Base-by-base conservation (phyloP, 2,888 invertebrate genomes). In the Nephrocerus scutellatus region DNA sequence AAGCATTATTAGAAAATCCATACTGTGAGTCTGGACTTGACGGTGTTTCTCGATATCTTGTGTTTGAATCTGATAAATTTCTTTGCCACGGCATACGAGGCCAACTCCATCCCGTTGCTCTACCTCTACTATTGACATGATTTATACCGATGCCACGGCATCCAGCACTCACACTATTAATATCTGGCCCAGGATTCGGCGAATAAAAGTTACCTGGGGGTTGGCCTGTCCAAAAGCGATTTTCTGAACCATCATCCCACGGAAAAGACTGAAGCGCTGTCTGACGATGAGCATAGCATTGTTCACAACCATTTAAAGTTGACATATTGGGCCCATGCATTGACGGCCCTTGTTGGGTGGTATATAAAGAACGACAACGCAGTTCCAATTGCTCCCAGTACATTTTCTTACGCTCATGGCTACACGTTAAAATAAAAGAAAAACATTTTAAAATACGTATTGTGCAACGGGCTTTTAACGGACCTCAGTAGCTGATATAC, bases 371-470 rank as follows among this genome's bases (percentile, higher is more conserved):
- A 44, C 89, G 74, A 62, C 90, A 86, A 39, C 88, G 73, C 36
- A 89, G 66, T 62, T 90, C 90, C 64, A 91, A 60, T 69, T 91
- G 89, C 56, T 89, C 89, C 90, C 91, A 91, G 65, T 91, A 91
- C 83, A 88, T 89, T 70, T 90, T 91, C 72, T 91, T 91, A 46
- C 87, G 82, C 68, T 91, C 91, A 60, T 91, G 91, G 51, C 89
- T 88, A 10, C 18, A 19, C n/a, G 18, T 7, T n/a, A 33, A 18
- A 32, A 37, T 26, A 9, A 31, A 25, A 42, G 6, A 20, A 13
- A 8, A 23, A 22, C 23, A n/a, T n/a, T n/a, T n/a, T n/a, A n/a
- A n/a, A n/a, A n/a, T n/a, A n/a, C n/a, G n/a, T n/a, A n/a, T n/a
- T n/a, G n/a, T n/a, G n/a, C n/a, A 36, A 36, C 10, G 21, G 16